phyloP scores from a whole-genome alignment of 2,888 invertebrate genomes.

The Leptopilina drosophilae region DNA sequence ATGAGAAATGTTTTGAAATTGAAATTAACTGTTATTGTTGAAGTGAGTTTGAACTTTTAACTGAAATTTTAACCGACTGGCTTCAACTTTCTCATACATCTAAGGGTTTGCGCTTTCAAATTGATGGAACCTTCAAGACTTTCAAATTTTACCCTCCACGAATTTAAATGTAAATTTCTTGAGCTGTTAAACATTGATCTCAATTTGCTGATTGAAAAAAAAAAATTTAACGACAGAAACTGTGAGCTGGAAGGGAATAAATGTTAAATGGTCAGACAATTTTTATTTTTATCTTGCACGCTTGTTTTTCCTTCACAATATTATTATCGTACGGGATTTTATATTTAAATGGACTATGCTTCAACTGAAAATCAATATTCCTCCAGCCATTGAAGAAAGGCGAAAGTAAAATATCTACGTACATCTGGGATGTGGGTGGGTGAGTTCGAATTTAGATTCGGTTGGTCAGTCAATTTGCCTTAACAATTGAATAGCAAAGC shows the following conservation, averaged over 20 bases:
- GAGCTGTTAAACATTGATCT: slow-evolving; percentile 15
- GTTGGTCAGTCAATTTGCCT: neutral
- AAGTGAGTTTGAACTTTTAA: no score
- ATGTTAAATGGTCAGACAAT: neutral
- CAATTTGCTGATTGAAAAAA: neutral
- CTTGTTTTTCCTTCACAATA: neutral
- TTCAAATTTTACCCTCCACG: neutral
- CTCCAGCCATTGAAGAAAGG: neutral
- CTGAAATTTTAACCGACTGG: no score
- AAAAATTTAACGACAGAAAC: neutral
- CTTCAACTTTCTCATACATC: neutral
- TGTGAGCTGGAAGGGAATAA: neutral
- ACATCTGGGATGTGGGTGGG: neutral
- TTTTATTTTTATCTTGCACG: neutral
- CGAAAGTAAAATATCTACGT: neutral
- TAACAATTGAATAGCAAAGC: slow-evolving; percentile 1
- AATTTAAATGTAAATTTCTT: neutral
- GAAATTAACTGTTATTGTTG: no score
- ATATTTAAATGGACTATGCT: slow-evolving; percentile 8
- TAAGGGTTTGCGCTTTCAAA: slow-evolving; percentile 10
- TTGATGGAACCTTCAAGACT: neutral
- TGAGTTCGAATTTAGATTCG: neutral
- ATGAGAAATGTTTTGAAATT: no score
- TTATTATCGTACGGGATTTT: neutral
- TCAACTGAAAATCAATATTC: slow-evolving; percentile 9